Evolutionary conservation across 2,113 vertebrate species (phyloP).

Genomic region (Mus pahari): DNA sequence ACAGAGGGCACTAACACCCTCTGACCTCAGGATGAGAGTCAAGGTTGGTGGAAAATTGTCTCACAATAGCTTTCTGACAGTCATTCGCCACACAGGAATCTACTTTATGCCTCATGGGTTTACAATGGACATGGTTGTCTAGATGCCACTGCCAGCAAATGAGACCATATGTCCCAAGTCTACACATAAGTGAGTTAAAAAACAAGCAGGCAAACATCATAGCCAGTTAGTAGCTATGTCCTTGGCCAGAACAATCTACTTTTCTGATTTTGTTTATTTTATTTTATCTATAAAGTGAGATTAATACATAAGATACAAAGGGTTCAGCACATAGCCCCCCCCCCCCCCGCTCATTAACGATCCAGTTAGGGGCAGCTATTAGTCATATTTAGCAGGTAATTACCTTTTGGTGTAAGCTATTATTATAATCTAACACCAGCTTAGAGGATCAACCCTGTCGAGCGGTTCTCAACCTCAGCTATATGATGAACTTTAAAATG

Average conservation of each 20-base stretch:
- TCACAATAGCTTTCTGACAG: slow-evolving; percentile 69
- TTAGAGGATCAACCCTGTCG: neutral
- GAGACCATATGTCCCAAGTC: neutral
- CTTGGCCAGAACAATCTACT: neutral
- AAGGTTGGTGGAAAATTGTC: slow-evolving; percentile 75
- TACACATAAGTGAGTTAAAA: slow-evolving; percentile 40
- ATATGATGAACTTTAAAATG: neutral
- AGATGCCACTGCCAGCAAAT: neutral
- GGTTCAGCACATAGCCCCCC: neutral
- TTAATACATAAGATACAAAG: neutral
- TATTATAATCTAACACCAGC: neutral
- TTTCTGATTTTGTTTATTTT: neutral
- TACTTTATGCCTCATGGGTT: slow-evolving; percentile 28
- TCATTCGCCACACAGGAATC: slow-evolving; percentile 53
- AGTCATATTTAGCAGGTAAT: neutral
- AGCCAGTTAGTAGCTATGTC: neutral
- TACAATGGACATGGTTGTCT: neutral
- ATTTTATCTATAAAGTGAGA: neutral
- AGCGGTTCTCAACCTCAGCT: neutral
- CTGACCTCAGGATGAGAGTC: slow-evolving; percentile 78
- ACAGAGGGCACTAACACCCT: slow-evolving; percentile 57
- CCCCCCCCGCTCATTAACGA: neutral
- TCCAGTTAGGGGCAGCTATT: neutral
- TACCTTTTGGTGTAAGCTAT: slow-evolving; percentile 2
- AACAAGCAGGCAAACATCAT: neutral